Conservation (phyloP, 2,797 vertebrate species). For the Sebastes kiyomatsui region DNA sequence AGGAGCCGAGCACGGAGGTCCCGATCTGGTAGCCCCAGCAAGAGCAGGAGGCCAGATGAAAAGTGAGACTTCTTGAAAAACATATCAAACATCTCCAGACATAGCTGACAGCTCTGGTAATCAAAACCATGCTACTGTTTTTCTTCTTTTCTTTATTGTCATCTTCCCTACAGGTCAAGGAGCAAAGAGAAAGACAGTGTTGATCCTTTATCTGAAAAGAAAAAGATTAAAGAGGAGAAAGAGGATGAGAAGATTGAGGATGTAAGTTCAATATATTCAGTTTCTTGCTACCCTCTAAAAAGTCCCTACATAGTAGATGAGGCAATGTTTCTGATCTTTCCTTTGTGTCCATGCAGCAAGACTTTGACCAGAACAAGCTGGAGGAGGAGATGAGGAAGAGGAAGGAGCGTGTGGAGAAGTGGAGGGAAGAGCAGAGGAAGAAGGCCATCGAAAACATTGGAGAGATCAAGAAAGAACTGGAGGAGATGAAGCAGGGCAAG, state of each 20-base stretch:
- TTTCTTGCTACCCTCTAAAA: background rate
- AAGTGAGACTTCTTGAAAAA: conserved; percentile 75
- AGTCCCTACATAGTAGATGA: accelerated
- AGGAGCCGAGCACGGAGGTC: conserved; percentile 89
- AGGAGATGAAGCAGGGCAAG: conserved; percentile 98
- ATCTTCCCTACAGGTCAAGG: conserved; percentile 77
- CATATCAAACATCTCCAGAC: background rate
- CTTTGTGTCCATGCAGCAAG: conserved; percentile 77
- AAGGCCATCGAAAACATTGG: conserved; percentile 98
- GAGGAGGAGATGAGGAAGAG: conserved; percentile 99
- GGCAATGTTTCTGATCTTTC: background rate
- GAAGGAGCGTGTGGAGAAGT: conserved; percentile 98
- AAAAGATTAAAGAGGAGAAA: conserved; percentile 96
- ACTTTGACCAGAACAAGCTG: conserved; percentile 98
- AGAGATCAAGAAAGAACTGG: conserved; percentile 96
- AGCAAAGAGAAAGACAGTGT: conserved; percentile 93
- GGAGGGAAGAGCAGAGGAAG: conserved; percentile 98
- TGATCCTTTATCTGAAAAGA: conserved; percentile 91
- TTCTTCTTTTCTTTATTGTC: background rate
- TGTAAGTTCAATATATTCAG: conserved; percentile 71
- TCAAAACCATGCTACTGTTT: background rate
- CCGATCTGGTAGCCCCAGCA: conserved; percentile 87
- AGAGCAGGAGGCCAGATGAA: conserved; percentile 89
- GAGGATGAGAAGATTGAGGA: conserved; percentile 96
- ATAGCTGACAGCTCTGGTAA: background rate